Base-by-base conservation (phyloP, 2,888 invertebrate species). In the Epinotia bilunana region DNA sequence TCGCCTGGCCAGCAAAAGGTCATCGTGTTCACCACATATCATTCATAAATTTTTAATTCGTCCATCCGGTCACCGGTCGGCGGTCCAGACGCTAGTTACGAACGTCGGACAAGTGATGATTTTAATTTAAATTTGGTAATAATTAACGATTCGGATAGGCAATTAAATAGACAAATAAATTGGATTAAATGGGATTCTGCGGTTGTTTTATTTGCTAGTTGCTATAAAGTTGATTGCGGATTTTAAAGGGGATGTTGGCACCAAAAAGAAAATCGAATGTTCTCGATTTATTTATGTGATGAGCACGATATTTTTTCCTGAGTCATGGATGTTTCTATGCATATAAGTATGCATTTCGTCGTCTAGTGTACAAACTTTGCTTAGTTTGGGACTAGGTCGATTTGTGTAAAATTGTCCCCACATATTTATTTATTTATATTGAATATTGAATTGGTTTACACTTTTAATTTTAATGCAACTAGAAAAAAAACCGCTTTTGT, bases 41-140 rank as follows among this genome's bases (percentile, higher is more conserved):
- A 39, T 39, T 43, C 39, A 62, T 61, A n/a, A 12, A 62, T 20
- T 18, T 43, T 12, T 43, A 18, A 62, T 62, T 62, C 62, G n/a
- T n/a, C 18, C 39, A 43, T 43, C n/a, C n/a, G 33, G 33, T 28
- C 46, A 46, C 57, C 23, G 57, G 9, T 23, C 28, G 33, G 3
- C 61, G 33, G 33, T 9, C 16, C 61, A 9, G n/a, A 13, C 13
- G 33, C 61, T 16, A 61, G 33, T 61, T 39, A 61, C 57, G 23
- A 28, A 28, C 13, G 11, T 9, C 53, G 20, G 20, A 18, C 18
- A 57, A 57, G 11, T 39, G 39, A 61, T 28, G 61, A 61, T 61
- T 61, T 61, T 39, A 33, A 61, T 62, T 61, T 62, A 62, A 62
- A 62, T 43, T 62, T 62, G 43, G 62, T 18, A 62, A 62, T 62